Percentiles rank a stretch among this genome's conserved stretches.
phyloP scores from a whole-genome alignment of 2,797 vertebrate genomes.

The Zenarchopterus dispar region DNA sequence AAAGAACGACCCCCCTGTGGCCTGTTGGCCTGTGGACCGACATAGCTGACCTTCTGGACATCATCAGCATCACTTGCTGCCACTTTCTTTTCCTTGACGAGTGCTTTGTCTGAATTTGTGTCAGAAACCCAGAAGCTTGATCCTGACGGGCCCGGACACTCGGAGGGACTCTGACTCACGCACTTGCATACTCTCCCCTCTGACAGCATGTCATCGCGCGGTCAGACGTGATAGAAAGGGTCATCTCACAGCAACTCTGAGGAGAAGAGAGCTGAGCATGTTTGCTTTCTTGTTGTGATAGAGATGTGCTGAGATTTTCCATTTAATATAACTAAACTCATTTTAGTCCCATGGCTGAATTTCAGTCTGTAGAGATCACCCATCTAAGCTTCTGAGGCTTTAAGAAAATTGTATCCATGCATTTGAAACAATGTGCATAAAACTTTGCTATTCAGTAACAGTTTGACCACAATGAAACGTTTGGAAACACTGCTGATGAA shows the following conservation, averaged over 20 bases:
- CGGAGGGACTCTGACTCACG: conserved; percentile 3
- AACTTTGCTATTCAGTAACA: no score
- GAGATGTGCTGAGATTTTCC: neutral
- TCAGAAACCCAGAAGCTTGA: conserved; percentile 33
- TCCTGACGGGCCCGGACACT: conserved; percentile 57
- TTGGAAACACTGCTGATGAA: no score
- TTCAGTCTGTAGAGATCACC: neutral
- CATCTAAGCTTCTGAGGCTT: no score
- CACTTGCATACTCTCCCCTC: conserved; percentile 15
- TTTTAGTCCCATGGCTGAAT: conserved; percentile 12
- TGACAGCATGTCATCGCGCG: conserved; percentile 56
- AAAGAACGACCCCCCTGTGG: conserved; percentile 35
- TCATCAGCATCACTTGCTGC: conserved; percentile 45
- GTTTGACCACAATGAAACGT: no score
- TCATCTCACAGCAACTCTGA: conserved; percentile 48
- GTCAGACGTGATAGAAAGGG: conserved; percentile 54
- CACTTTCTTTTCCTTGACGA: conserved; percentile 58
- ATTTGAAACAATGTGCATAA: no score
- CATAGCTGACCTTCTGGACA: conserved; percentile 44
- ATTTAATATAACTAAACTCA: conserved; percentile 5
- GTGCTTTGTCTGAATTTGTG: conserved; percentile 64
- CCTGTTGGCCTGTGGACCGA: conserved; percentile 27
- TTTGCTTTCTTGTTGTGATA: conserved; percentile 60
- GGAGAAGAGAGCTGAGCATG: conserved; percentile 36
- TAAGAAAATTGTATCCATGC: no score